phyloP scores from a whole-genome alignment of 1,140 invertebrate species.

The Atopsyche davidsoni region DNA sequence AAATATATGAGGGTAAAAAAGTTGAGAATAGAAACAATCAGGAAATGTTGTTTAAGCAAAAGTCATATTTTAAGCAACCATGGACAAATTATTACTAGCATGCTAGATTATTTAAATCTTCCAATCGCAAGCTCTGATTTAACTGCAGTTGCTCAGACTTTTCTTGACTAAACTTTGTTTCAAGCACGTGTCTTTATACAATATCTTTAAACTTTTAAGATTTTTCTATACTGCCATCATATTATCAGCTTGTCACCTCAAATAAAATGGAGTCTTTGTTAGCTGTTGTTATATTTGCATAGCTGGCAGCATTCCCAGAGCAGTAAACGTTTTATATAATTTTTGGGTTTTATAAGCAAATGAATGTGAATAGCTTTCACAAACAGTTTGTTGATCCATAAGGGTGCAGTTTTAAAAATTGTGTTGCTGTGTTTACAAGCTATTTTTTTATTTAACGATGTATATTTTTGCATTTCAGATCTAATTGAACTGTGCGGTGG shows the following conservation, averaged over 20 bases:
- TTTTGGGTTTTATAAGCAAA: not conserved
- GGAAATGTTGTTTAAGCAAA: not conserved
- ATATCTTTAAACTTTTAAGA: not conserved
- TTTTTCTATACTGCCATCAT: no score
- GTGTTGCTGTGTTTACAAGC: not conserved
- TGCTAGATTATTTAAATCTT: no score
- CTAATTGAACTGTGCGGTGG: conserved; percentile 14
- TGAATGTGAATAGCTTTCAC: not conserved
- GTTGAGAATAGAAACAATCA: no score
- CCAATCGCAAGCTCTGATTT: no score
- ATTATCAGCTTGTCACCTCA: no score
- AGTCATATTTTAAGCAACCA: not conserved
- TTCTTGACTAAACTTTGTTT: no score
- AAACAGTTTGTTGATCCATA: not conserved
- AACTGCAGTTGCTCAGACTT: no score
- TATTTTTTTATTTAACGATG: not conserved
- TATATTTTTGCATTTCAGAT: conserved; percentile 8
- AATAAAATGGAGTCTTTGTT: no score
- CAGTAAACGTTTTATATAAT: not conserved
- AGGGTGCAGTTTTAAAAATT: not conserved
- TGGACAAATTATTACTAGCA: no score
- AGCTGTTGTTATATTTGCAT: not conserved
- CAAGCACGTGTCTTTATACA: no score
- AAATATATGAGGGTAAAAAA: not conserved
- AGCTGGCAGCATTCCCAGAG: not conserved